These are phyloP conservation scores for Burhinus bistriatus DNA, from an alignment of 2,113 vertebrate genomes.

Conservation along the genomic window DNA sequence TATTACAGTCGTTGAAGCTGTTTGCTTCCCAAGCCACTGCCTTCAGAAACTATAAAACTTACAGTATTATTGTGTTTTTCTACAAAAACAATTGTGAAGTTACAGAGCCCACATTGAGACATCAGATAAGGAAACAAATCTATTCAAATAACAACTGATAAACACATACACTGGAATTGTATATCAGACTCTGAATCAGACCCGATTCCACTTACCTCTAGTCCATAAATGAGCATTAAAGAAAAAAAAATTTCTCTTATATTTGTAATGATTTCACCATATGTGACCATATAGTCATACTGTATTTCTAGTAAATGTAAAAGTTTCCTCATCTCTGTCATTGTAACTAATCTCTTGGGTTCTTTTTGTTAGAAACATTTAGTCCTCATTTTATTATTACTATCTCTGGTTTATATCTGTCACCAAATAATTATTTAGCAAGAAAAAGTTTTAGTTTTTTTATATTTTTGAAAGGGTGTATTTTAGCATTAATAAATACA, in stretches of 20 bases:
- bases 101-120: not conserved
- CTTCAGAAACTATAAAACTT: not conserved
- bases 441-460: not conserved
- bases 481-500: not conserved
- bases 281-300: not conserved
- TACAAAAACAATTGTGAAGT: not conserved
- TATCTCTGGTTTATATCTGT: not conserved
- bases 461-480: not conserved
- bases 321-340: not conserved
- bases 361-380: not conserved
- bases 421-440: not conserved
- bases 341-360: not conserved
- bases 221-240: not conserved
- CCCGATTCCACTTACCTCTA: not conserved
- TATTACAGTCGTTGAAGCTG: not conserved
- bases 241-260: not conserved
- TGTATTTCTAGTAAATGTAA: not conserved
- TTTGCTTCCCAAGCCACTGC: not conserved
- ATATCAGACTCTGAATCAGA: accelerated
- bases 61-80: not conserved
- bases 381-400: not conserved
- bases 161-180: not conserved
- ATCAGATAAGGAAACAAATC: not conserved
- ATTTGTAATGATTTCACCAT: not conserved
- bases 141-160: not conserved